Evolutionary conservation across 1,140 invertebrate species (phyloP).

Genomic region (Eulimnadia texana): DNA sequence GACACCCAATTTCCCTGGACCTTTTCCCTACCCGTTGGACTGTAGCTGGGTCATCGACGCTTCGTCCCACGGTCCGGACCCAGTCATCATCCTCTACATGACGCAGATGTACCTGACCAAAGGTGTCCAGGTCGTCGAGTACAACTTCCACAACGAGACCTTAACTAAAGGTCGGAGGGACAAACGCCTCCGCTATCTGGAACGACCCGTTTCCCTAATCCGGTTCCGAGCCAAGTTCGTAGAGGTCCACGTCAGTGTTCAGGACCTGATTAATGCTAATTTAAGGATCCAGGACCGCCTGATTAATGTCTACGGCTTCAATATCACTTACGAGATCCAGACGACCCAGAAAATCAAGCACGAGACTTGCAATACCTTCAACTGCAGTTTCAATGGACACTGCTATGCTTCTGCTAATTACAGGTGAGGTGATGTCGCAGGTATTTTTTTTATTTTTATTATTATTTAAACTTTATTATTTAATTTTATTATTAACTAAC

Average conservation of each 20-base stretch:
- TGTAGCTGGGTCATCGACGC: conserved; percentile 77
- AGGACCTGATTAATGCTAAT: conserved; percentile 62
- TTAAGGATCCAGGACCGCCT: conserved; percentile 61
- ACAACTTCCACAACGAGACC: conserved; percentile 34
- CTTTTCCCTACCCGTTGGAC: conserved; percentile 62
- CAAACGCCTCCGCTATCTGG: not conserved
- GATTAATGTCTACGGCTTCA: conserved; percentile 76
- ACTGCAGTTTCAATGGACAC: conserved; percentile 67
- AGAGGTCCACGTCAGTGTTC: conserved; percentile 57
- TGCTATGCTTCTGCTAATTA: conserved; percentile 55
- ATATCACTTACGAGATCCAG: conserved; percentile 74
- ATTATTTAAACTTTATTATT: too few species aligned
- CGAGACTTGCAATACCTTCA: conserved; percentile 50
- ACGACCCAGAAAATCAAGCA: conserved; percentile 27
- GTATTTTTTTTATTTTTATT: too few species aligned
- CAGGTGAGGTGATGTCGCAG: conserved; percentile 36
- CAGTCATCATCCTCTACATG: conserved; percentile 65
- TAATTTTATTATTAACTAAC: too few species aligned
- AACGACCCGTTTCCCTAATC: conserved; percentile 18
- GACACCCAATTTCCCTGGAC: conserved; percentile 65
- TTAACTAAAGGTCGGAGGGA: not conserved
- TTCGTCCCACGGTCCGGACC: conserved; percentile 30
- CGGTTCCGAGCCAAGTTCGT: conserved; percentile 55
- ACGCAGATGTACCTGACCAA: conserved; percentile 72
- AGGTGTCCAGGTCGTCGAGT: conserved; percentile 65